These are phyloP conservation scores for Bombus sibiricus DNA, from an alignment of 1,140 invertebrate species.

Conservation along the genomic window DNA sequence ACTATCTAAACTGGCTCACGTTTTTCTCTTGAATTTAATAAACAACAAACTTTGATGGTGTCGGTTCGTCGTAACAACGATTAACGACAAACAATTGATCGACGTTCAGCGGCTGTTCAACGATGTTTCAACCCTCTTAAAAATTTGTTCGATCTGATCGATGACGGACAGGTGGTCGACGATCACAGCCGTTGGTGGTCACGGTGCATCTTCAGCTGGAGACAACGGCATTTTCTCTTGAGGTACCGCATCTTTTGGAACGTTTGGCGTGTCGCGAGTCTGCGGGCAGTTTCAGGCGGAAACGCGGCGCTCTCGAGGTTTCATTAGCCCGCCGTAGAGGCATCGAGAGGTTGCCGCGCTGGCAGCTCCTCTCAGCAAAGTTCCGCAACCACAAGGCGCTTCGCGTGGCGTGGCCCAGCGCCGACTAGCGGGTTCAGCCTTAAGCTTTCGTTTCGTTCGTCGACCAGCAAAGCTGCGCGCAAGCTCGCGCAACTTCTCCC, in stretches of 20 bases:
- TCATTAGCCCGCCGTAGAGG: slow-evolving; percentile 70
- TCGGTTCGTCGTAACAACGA: background rate
- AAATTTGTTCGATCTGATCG: background rate
- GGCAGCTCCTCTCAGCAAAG: slow-evolving; percentile 50
- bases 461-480: slow-evolving; percentile 54
- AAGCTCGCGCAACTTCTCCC: slow-evolving; percentile 45
- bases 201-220: slow-evolving; percentile 49
- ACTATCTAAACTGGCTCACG: background rate
- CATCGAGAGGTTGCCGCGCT: slow-evolving; percentile 57
- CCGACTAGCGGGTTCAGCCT: slow-evolving; percentile 76
- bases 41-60: background rate
- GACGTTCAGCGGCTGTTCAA: background rate
- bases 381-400: slow-evolving; percentile 67
- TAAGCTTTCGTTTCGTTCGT: slow-evolving; percentile 40
- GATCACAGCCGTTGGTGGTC: slow-evolving; percentile 14
- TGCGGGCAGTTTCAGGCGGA: slow-evolving; percentile 52
- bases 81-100: background rate
- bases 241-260: slow-evolving; percentile 75
- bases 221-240: slow-evolving; percentile 79
- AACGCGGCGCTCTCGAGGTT: slow-evolving; percentile 59
- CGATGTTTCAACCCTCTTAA: background rate
- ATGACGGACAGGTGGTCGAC: background rate
- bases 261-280: slow-evolving; percentile 35
- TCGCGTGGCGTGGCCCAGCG: slow-evolving; percentile 74
- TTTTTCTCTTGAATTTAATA: background rate